Base-by-base conservation (phyloP, 2,888 invertebrate genomes). In the Lochmaea crataegi region DNA sequence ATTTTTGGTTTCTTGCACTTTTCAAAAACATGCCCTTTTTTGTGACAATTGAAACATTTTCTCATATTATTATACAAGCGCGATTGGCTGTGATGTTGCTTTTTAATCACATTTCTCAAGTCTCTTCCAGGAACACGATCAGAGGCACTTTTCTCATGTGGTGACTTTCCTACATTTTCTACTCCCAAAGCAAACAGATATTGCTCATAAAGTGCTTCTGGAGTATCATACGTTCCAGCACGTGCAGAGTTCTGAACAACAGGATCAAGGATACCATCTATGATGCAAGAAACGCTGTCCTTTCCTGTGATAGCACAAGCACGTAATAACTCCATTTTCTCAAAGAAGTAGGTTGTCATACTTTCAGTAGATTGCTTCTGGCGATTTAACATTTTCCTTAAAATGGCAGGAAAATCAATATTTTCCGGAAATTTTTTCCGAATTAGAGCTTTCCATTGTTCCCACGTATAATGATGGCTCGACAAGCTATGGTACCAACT, bases 21-120 rank as follows among this genome's bases (percentile, higher is more conserved):
- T 7, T 56, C 56, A 11, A 68, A 71, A 38, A 68, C 72, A 41
- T 78, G 75, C 0, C 75, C 77, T 38, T 26, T 38, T 48, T 64
- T 26, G 41, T 72, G 65, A 41, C 77, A 74, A 56, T 77, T 78
- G 65, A 71, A 78, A 61, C 75, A 77, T 67, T 68, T 60, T 56
- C 56, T n/a, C 42, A 26, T 9, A 32, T 16, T 53, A 9, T n/a
- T n/a, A 18, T n/a, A 22, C 32, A 32, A 32, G 14, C 57, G 51
- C 18, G 22, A 7, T 22, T 41, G 64, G 7, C 38, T 41, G 32
- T 5, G 4, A 32, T 32, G 5, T 32, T 5, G 32, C 0, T 38
- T 51, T 16, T 38, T 32, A 16, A 9, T 12, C n/a, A 26, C 32
- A 9, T 57, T 10, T 56, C 68, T n/a, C 41, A 22, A 38, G 12